Base-by-base conservation (phyloP, 2,888 invertebrate genomes). In the Hypsopygia costalis region DNA sequence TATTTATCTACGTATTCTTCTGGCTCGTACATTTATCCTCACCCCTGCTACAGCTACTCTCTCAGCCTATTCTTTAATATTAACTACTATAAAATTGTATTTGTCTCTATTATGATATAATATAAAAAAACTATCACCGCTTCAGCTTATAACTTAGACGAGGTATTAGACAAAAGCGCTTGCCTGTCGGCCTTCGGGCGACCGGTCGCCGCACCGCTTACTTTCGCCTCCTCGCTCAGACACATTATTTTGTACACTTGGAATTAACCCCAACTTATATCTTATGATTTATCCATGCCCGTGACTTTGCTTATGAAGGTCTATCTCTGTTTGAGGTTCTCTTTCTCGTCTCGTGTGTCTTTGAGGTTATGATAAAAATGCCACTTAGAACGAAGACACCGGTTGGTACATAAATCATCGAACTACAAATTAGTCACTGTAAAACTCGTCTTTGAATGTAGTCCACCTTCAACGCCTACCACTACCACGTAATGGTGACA, bases 161-260 rank as follows among this genome's bases (percentile, higher is more conserved):
- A 40, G 47, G 56, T 63, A 53, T 83, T 80, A 83, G 82, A 81
- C 85, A 81, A 82, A 81, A 78, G 79, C 78, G 64, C 63, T 58
- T 59, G 65, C 72, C 58, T 51, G 82, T 49, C 76, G 86, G 78
- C 86, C 86, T 86, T 85, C 85, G 77, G 36, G 52, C 69, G 79
- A 86, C 86, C 85, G 86, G 85, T 87, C 81, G 63, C 52, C 50
- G 46, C 43, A 55, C 82, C 78, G 69, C 76, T 83, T 82, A 83
- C 85, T 86, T 83, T 83, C 86, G 81, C 74, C 69, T 75, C 74
- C 69, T 75, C 76, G 75, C 81, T 25, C 33, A 27, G 27, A 39
- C 58, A 55, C 59, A 62, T 58, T 64, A 64, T 63, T 64, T 70
- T 69, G 58, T 58, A 27, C 31, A 12, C 39, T 33, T 25, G 16